Percentiles rank a stretch among this genome's conserved stretches.
These are phyloP conservation scores for Heliocidaris erythrogramma DNA, from an alignment of 35 echinoderm and acorn worm species.

Conservation along the genomic window DNA sequence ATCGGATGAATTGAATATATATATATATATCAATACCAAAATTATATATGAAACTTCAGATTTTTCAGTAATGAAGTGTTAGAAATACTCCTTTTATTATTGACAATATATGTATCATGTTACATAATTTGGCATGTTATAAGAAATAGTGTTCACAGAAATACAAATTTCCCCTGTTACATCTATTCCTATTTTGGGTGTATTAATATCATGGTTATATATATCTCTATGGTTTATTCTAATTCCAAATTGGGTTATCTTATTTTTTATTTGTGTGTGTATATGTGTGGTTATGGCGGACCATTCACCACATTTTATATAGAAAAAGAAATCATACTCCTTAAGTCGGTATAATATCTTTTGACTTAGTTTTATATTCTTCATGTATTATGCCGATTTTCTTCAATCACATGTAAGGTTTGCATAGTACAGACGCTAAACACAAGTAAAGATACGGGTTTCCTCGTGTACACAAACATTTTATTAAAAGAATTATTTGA, in stretches of 20 bases:
- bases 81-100: background rate
- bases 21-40: slow-evolving; percentile 28
- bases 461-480: background rate
- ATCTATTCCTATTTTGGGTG: background rate
- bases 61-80: background rate
- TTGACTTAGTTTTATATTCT: background rate
- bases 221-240: background rate
- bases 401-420: background rate
- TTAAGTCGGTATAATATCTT: background rate
- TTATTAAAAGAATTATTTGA: background rate
- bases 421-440: background rate
- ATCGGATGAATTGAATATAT: background rate
- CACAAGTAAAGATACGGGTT: slow-evolving; percentile 16
- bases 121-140: background rate
- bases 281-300: background rate
- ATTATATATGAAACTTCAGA: background rate
- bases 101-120: background rate
- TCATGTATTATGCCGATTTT: background rate
- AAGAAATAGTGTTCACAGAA: background rate
- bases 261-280: background rate
- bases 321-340: background rate
- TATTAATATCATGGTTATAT: background rate
- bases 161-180: background rate
- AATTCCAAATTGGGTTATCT: background rate
- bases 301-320: background rate